Evolutionary conservation across 2,797 vertebrate species (phyloP), one percentile per base, ranked within the genome.

Genomic region (Cyclura pinguis): DNA sequence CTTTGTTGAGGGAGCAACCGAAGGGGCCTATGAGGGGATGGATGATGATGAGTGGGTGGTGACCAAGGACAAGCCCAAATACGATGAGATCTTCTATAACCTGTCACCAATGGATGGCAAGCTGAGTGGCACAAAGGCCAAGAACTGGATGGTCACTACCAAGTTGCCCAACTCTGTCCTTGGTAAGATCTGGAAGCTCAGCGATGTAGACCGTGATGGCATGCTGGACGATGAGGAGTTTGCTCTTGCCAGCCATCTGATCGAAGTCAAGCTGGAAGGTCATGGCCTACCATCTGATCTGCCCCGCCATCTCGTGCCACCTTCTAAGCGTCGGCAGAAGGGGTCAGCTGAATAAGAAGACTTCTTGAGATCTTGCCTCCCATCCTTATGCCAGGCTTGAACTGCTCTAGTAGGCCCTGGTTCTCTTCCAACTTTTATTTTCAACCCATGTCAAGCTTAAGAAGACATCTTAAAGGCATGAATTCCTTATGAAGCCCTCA

Each of bases 171-270:
- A 99, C 95, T 99, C 99, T 0, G 98, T 99, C 86, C 97, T 99
- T 89, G 98, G 98, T 1, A 98, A 98, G 90, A 99, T 99, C 97
- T 99, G 99, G 98, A 99, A 98, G 97, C 97, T 99, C 90, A 99
- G 98, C 0, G 98, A 99, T 8, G 98, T 99, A 7, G 99, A 99
- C 95, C 98, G 98, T 0, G 99, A 99, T 0, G 99, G 99, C 90
- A 99, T 99, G 98, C 96, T 99, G 96, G 99, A 99, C 64, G 98
- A 98, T 18, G 98, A 99, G 92, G 98, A 99, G 92, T 99, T 99
- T 5, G 98, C 98, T 52, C 95, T 99, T 96, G 98, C 98, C 78
- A 98, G 98, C 92, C 98, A 99, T 96, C 97, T 99, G 96, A 99
- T 99, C 1, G 98, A 99, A 92, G 98, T 98, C 55, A 99, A 99